These are phyloP conservation scores for Murina feae DNA, from an alignment of 2,113 vertebrate genomes.

Conservation along the genomic window DNA sequence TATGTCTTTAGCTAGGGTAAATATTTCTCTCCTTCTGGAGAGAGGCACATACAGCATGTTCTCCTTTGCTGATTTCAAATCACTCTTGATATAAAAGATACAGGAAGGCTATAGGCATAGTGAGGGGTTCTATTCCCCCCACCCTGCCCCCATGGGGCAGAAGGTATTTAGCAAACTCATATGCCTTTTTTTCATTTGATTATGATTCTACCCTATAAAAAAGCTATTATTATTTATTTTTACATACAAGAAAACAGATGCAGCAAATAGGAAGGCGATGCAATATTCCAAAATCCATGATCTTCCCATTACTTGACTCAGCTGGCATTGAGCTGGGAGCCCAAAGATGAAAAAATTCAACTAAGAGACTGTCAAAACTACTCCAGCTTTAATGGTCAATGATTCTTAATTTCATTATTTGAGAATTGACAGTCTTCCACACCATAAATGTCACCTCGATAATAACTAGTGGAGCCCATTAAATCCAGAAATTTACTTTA, in stretches of 20 bases:
- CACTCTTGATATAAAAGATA: not conserved
- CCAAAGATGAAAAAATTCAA: not conserved
- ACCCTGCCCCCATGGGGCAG: rapidly evolving
- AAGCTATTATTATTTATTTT: not conserved
- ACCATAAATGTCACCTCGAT: slow-evolving; percentile 34
- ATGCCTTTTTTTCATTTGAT: not conserved
- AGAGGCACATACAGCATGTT: not conserved
- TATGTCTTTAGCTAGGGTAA: not conserved
- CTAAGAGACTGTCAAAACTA: not conserved
- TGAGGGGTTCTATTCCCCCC: not conserved
- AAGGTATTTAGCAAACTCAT: not conserved
- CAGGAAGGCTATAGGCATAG: not conserved
- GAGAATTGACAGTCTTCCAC: not conserved
- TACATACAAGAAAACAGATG: not conserved
- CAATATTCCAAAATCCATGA: not conserved
- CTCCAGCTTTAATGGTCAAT: not conserved
- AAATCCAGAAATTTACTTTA: slow-evolving; percentile 32
- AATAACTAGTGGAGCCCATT: slow-evolving; percentile 2
- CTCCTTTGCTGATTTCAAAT: not conserved
- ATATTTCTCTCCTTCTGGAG: not conserved
- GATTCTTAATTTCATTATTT: slow-evolving; percentile 29
- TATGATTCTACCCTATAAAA: not conserved
- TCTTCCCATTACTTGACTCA: not conserved
- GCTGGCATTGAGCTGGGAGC: not conserved
- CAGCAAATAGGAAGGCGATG: not conserved